Base-by-base conservation (phyloP, 1,140 invertebrate genomes). In the Stenopsyche tienmushanensis region DNA sequence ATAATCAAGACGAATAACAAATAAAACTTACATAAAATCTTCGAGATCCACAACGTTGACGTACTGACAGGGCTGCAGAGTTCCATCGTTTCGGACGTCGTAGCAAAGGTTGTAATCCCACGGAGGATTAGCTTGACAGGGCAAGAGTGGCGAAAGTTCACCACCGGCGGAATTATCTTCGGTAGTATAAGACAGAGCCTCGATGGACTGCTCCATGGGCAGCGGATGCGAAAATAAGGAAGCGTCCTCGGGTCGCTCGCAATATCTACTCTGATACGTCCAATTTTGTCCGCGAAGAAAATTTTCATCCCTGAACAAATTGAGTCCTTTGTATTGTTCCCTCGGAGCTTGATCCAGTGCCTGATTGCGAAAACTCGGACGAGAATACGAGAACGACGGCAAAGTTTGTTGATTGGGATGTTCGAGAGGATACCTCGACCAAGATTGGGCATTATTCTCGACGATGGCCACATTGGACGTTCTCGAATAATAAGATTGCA, bases 11-110 rank as follows among this genome's bases (percentile, higher is more conserved):
- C n/a, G n/a, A n/a, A n/a, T n/a, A n/a, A n/a, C 17, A 18, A 52
- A 42, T 49, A 54, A 39, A 65, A 82, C 85, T 87, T 78, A 88
- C 86, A 88, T 85, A 73, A 88, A 86, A 76, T 88, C 86, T 73
- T 88, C 86, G 54, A 88, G 82, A 73, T 88, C 86, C 42, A 85
- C 82, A 49, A 85, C 78, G 67, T 82, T 78, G 1, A 83, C 81
- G 66, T 83, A 86, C 62, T 85, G 85, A 66, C 86, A 88, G 0
- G 84, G 77, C 59, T 84, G 82, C 34, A 78, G 80, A 64, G 77
- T 77, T 13, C 85, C 85, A 62, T 82, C 78, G 2, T 64, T 64
- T 8, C 45, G 24, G 15, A 82, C 77, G 67, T 83, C 80, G 66
- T 82, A 86, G 67, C 86, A 88, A 41, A 2, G 41, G 65, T 78